These are phyloP conservation scores for Lucinisca nassula DNA, from an alignment of 2,888 invertebrate genomes.

Conservation along the genomic window DNA sequence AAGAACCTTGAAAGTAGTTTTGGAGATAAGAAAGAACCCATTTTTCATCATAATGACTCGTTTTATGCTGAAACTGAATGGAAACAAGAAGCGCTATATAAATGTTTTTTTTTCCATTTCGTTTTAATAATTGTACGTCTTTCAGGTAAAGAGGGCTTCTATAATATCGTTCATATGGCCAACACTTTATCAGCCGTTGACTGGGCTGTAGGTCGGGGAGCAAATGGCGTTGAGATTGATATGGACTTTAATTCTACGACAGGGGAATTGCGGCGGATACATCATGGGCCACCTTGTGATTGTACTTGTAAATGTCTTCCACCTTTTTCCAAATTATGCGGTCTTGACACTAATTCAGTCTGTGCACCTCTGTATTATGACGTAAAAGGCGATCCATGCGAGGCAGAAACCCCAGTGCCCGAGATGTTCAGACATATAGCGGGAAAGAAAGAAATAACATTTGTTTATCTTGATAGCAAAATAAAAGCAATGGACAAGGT, in stretches of 20 bases:
- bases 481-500: slow-evolving; percentile 3
- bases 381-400: slow-evolving; percentile 12
- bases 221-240: slow-evolving; percentile 27
- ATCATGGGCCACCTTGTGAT: slow-evolving; percentile 17
- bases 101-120: no score
- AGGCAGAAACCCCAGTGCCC: background rate
- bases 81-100: no score
- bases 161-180: slow-evolving; percentile 36
- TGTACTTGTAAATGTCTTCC: slow-evolving; percentile 33
- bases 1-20: no score
- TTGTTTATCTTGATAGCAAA: slow-evolving; percentile 27
- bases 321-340: background rate
- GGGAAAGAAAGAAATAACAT: background rate
- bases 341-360: background rate
- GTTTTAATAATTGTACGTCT: no score
- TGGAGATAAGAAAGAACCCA: no score
- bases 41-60: no score
- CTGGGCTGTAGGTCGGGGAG: slow-evolving; percentile 22
- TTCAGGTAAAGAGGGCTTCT: slow-evolving; percentile 22
- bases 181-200: slow-evolving; percentile 18
- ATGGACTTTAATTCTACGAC: slow-evolving; percentile 1
- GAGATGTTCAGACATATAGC: slow-evolving; percentile 1
- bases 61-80: no score
- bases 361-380: slow-evolving; percentile 26
- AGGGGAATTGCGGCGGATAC: slow-evolving; percentile 4